Evolutionary conservation across 2,113 vertebrate species (phyloP), one percentile per base, ranked within the genome.

Genomic region (Potamarius usumacintae): DNA sequence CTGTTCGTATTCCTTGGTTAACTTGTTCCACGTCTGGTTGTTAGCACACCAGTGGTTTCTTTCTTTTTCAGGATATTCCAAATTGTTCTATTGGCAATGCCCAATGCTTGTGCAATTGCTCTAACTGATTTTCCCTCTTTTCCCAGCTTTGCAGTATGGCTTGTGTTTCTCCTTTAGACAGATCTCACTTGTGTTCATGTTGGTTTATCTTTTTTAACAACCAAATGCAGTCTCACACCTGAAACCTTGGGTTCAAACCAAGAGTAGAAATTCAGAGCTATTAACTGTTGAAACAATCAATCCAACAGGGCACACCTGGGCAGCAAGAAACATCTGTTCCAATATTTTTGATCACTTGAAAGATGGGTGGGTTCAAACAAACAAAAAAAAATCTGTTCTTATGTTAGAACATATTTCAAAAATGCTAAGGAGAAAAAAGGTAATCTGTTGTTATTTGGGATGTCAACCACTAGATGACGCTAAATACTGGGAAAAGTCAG

Each of bases 381-480:
- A 27, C 34, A 42, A 42, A 42, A 42, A 42, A 42, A 42, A 42
- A 42, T 77, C 52, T 50, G n/a, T 77, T 52, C 11, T 52, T 1
- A 9, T 25, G 76, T 79, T n/a, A 55, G 11, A 55, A 6, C 42
- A 25, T 25, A 52, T 50, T 52, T 77, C 14, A 12, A 53, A 78
- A 22, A 11, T 5, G 30, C 30, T 71, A 18, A 34, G 9, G 34
- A 2, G 30, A 42, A 67, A 14, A 30, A 12, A 34, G n/a, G 2
- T 15, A 65, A 8, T 42, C 25, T 89, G 25, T 65, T 12, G 7
- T 57, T 2, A 57, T 10, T 57, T 34, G 30, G 57, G 63, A 22
- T 30, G 15, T 67, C 53, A 8, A 71, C 86, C 89, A 84, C 89
- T 72, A 53, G 87, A 83, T 72, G 86, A 86, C 27, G 57, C 50